Percentiles rank a stretch among this genome's conserved stretches.
Evolutionary conservation across 2,113 vertebrate species (phyloP).

Genomic region (Cricetomys ansorgei): DNA sequence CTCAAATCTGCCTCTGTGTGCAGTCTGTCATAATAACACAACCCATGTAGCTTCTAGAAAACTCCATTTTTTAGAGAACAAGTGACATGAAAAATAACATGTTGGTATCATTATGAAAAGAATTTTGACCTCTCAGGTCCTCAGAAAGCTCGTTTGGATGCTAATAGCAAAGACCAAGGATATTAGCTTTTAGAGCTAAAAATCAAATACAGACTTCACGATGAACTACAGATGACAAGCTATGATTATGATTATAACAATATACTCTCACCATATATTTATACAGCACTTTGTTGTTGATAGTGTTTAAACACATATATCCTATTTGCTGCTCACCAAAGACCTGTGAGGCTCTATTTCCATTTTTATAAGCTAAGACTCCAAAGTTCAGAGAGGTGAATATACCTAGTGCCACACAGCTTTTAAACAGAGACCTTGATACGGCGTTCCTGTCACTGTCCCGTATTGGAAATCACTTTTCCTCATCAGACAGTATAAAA

Average conservation of each 20-base stretch:
- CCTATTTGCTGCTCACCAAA: neutral
- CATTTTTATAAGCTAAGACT: slow-evolving; percentile 27
- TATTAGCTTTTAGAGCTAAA: neutral
- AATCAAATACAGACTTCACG: neutral
- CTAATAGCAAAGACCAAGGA: neutral
- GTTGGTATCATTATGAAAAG: slow-evolving; percentile 27
- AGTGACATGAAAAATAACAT: neutral
- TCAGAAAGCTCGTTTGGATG: neutral
- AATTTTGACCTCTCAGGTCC: neutral
- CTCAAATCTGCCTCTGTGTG: neutral
- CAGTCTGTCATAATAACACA: neutral
- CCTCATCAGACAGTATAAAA: neutral
- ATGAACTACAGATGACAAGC: neutral
- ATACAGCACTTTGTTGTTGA: neutral
- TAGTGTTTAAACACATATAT: neutral
- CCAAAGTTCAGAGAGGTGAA: neutral
- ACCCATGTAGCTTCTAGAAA: neutral
- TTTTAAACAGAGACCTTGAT: neutral
- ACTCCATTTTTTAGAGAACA: neutral
- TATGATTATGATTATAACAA: neutral
- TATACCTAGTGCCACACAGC: neutral
- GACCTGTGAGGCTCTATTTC: neutral
- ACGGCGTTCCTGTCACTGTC: neutral
- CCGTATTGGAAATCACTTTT: neutral
- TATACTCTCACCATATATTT: neutral